Evolutionary conservation across 2,113 vertebrate species (phyloP).

Genomic region (Misgurnus mizolepis): DNA sequence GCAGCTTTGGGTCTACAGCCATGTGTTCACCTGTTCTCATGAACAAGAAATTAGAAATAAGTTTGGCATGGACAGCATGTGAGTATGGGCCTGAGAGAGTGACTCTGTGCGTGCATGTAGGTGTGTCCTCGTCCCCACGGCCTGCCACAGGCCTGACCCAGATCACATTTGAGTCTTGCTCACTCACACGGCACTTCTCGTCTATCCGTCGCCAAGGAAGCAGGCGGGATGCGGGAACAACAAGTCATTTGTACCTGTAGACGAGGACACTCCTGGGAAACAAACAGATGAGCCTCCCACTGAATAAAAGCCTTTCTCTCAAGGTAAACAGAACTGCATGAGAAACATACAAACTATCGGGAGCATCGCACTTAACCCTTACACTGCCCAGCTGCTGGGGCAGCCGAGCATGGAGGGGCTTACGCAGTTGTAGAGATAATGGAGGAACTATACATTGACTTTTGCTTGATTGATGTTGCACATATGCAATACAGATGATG

Average conservation of each 20-base stretch:
- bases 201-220: constrained; percentile 89
- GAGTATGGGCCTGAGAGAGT: constrained; percentile 11
- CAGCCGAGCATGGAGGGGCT: constrained; percentile 49
- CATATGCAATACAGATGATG: background rate
- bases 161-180: constrained; percentile 85
- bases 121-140: constrained; percentile 64
- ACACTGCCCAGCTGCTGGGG: constrained; percentile 51
- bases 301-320: constrained; percentile 85
- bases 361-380: constrained; percentile 77
- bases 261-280: constrained; percentile 92
- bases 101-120: constrained; percentile 36
- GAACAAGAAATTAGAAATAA: background rate
- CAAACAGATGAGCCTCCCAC: constrained; percentile 86
- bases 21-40: constrained; percentile 12
- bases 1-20: constrained; percentile 5
- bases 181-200: constrained; percentile 78
- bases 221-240: constrained; percentile 83
- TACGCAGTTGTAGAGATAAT: constrained; percentile 59
- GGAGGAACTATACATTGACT: constrained; percentile 19
- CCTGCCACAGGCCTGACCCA: constrained; percentile 75
- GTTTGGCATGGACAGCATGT: constrained; percentile 29
- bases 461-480: background rate
- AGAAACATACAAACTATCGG: constrained; percentile 85
- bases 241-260: constrained; percentile 88
- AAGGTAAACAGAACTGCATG: constrained; percentile 91